Evolutionary conservation across 2,888 invertebrate species (phyloP), one percentile per base, ranked within the genome.

Genomic region (Phoenoteleia sp.): DNA sequence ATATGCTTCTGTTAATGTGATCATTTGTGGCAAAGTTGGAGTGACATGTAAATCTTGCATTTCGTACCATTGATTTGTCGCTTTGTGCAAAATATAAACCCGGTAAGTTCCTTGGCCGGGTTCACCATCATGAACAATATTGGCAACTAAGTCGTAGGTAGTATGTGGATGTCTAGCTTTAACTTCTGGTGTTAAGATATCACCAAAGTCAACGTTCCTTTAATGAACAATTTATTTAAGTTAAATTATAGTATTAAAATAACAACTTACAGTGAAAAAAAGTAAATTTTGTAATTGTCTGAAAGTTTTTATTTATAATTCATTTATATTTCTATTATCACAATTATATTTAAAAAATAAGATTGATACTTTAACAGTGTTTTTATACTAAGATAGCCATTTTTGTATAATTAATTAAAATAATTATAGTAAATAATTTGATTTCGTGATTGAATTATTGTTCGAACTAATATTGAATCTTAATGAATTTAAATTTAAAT

Each of bases 1-100:
- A 93, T 99, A 99, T 3, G 99, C 98, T 94, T 99, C 99, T 0
- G 99, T 99, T 19, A 99, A 95, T 0, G 99, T 99, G 83, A 99
- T 99, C 99, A 99, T 99, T 94, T 99, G 99, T 3, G 99, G 99
- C 79, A 99, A 95, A 91, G 99, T 99, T 94, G 99, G 99, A 6
- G 97, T 98, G 0, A 99, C 99, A 92, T 99, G 99, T 72, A 99
- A 95, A 95, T 99, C 99, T 94, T 98, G 98, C 94, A 98, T 95
- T 82, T 94, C 93, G 25, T 93, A 97, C 97, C 97, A 97, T 90
- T 97, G 97, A 4, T 97, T 97, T 6, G 97, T 97, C 2, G 97
- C 96, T 93, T 97, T 97, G 91, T 99, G 99, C 54, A 99, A 95
- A 58, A 99, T 97, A 93, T 99, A 99, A 0, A 98, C 98, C 81